These are phyloP conservation scores for Phalanger gymnotis DNA, from an alignment of 2,797 vertebrate species.

Conservation along the genomic window DNA sequence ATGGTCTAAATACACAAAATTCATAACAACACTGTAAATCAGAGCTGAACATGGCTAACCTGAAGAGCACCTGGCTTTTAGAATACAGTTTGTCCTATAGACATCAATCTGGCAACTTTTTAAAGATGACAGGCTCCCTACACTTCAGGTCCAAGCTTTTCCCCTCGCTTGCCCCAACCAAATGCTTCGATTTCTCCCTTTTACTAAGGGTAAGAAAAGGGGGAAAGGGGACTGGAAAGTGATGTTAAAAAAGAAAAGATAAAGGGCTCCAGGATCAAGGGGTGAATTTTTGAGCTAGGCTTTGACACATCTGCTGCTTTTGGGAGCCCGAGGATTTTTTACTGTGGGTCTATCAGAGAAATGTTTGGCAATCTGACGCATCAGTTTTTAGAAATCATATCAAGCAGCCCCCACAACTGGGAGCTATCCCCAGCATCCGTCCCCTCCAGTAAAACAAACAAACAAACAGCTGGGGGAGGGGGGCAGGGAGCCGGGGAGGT, in stretches of 20 bases:
- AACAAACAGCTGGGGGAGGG: constrained; percentile 2
- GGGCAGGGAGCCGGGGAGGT: neutral
- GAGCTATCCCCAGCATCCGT: constrained; percentile 13
- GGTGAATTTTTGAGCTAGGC: neutral
- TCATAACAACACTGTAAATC: constrained; percentile 21
- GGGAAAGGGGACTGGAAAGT: neutral
- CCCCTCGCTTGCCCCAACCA: neutral
- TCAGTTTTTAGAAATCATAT: constrained; percentile 60
- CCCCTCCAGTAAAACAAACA: neutral
- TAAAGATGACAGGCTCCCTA: constrained; percentile 34
- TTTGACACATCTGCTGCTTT: constrained; percentile 3
- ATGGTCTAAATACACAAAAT: constrained; percentile 19
- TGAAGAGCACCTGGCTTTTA: neutral
- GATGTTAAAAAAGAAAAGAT: neutral
- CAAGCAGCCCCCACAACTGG: constrained; percentile 47
- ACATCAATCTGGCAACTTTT: constrained; percentile 66
- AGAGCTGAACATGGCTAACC: neutral
- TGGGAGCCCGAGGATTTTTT: constrained; percentile 23
- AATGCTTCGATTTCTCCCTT: neutral
- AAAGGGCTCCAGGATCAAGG: neutral
- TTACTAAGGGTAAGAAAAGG: neutral
- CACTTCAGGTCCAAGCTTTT: neutral
- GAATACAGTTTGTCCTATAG: constrained; percentile 61
- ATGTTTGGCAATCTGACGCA: constrained; percentile 67
- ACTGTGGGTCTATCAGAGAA: constrained; percentile 17